phyloP scores from a whole-genome alignment of 2,888 invertebrate species.

The Neocrepidodera transversa region DNA sequence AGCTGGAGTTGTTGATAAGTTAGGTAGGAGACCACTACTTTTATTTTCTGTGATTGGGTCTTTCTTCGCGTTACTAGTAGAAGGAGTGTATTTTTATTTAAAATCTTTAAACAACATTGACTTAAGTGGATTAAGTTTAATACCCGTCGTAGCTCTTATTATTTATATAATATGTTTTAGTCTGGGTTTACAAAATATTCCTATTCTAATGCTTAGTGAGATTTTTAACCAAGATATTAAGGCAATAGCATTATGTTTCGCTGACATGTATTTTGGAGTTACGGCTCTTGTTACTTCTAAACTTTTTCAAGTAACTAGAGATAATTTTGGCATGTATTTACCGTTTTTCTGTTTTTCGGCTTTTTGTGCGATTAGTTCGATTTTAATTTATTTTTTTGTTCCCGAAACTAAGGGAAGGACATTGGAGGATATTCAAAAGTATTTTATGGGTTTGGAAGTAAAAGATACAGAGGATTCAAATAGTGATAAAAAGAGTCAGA shows the following conservation, averaged over 20 bases:
- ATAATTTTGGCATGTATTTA: constrained; percentile 67
- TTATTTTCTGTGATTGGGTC: constrained; percentile 62
- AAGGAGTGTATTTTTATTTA: constrained; percentile 62
- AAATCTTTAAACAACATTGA: constrained; percentile 56
- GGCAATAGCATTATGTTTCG: constrained; percentile 66
- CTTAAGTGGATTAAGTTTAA: constrained; percentile 53
- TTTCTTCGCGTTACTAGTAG: constrained; percentile 57
- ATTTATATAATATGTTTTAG: constrained; percentile 63
- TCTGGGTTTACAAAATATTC: constrained; percentile 64
- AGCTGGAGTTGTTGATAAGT: constrained; percentile 66
- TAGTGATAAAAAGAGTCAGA: no score
- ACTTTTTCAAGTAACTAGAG: constrained; percentile 64
- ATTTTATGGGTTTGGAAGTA: constrained; percentile 60
- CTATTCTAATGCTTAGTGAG: constrained; percentile 64
- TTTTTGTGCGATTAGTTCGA: constrained; percentile 67
- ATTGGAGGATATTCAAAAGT: constrained; percentile 72
- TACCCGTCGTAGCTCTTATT: constrained; percentile 62
- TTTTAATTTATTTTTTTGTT: constrained; percentile 68
- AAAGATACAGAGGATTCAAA: no score
- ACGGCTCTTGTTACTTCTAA: constrained; percentile 62
- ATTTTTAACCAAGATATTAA: constrained; percentile 65
- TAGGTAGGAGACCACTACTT: constrained; percentile 64
- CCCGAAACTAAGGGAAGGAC: constrained; percentile 78
- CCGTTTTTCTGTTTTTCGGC: constrained; percentile 71
- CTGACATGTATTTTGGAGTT: constrained; percentile 63